Conservation (phyloP, 2,797 vertebrate genomes). For the Malacoctenus gilli region DNA sequence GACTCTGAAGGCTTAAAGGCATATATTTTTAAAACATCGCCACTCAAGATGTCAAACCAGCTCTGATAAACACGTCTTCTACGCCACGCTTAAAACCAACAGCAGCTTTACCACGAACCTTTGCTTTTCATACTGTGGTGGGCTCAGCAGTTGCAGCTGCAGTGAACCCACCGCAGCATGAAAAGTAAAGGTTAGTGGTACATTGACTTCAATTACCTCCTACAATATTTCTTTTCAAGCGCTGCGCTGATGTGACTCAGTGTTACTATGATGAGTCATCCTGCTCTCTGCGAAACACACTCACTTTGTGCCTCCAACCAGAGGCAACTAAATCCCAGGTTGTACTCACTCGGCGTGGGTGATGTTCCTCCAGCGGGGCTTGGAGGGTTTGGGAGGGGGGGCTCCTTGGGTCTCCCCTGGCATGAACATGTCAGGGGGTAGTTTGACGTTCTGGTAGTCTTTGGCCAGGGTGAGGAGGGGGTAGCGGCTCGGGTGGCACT, state of each 20-base stretch:
- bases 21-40: too few species aligned
- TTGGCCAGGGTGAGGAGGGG: constrained; percentile 93
- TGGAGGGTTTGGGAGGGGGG: constrained; percentile 84
- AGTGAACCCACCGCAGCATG: constrained; percentile 9
- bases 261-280: constrained; percentile 42
- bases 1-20: too few species aligned
- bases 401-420: constrained; percentile 86
- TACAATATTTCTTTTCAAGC: constrained; percentile 17
- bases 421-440: constrained; percentile 85
- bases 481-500: constrained; percentile 97
- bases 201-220: constrained; percentile 30
- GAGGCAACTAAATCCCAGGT: constrained; percentile 7
- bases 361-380: constrained; percentile 94
- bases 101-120: too few species aligned
- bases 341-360: constrained; percentile 91
- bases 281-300: constrained; percentile 19
- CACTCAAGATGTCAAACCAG: constrained; percentile 4
- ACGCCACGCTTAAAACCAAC: constrained; percentile 7
- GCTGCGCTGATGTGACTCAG: constrained; percentile 22
- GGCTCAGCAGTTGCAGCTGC: too few species aligned
- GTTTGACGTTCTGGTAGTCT: constrained; percentile 90
- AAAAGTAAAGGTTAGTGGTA: constrained; percentile 1
- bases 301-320: constrained; percentile 20
- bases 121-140: too few species aligned
- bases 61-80: background rate